phyloP scores from a whole-genome alignment of 2,797 vertebrate genomes.

The Paramormyrops hopkinsi region DNA sequence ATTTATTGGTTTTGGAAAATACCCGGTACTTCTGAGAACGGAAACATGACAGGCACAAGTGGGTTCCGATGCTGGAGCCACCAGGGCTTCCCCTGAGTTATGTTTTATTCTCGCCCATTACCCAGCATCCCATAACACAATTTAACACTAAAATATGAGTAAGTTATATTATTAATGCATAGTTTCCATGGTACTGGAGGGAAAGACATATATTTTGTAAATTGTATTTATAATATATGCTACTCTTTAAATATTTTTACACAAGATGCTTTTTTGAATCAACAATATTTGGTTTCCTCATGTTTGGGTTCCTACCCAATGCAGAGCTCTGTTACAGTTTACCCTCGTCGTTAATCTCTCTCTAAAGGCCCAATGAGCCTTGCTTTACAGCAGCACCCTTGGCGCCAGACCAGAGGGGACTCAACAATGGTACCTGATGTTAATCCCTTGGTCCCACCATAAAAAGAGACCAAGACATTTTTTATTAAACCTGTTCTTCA shows the following conservation, averaged over 20 bases:
- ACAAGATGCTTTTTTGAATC: background rate
- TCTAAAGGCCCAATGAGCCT: background rate
- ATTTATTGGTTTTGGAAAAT: conserved; percentile 4
- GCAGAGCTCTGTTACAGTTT: background rate
- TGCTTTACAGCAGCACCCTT: background rate
- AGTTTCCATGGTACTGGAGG: background rate
- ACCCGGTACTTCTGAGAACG: background rate
- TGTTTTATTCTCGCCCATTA: background rate
- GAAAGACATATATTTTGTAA: conserved; percentile 6
- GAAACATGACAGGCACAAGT: background rate
- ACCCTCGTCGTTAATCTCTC: background rate
- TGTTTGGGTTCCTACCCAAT: background rate
- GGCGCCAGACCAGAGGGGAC: background rate
- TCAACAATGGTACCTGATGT: background rate
- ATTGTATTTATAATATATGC: background rate
- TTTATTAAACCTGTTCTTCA: conserved; percentile 5
- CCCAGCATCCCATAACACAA: background rate
- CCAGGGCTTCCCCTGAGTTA: background rate
- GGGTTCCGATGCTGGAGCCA: background rate
- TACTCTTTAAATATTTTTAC: background rate
- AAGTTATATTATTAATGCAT: conserved; percentile 2
- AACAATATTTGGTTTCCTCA: background rate
- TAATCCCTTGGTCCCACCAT: background rate
- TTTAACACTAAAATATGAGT: background rate
- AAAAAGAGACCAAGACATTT: background rate